phyloP scores from a whole-genome alignment of 1,140 invertebrate species.

The Diabrotica undecimpunctata region DNA sequence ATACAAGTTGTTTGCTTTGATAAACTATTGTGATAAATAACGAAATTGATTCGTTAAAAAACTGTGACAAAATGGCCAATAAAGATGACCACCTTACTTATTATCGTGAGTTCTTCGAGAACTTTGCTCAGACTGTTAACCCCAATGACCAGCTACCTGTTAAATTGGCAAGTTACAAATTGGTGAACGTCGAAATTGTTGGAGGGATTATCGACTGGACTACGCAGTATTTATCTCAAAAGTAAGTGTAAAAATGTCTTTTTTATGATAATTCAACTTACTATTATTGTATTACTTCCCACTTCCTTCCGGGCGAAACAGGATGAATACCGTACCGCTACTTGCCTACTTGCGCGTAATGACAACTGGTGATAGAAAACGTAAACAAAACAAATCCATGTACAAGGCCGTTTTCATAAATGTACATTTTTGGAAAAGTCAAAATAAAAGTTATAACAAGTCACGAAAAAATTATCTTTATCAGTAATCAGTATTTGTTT shows the following conservation, averaged over 20 bases:
- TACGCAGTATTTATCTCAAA: slow-evolving; percentile 71
- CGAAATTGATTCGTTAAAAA: background rate
- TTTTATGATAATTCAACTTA: background rate
- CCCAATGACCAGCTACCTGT: slow-evolving; percentile 71
- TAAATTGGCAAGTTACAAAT: slow-evolving; percentile 63
- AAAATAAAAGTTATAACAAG: too few species aligned
- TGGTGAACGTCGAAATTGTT: slow-evolving; percentile 64
- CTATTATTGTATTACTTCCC: background rate
- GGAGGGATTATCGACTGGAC: slow-evolving; percentile 75
- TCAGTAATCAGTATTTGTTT: too few species aligned
- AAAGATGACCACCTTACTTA: slow-evolving; percentile 64
- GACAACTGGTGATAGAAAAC: slow-evolving; percentile 1
- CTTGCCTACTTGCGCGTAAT: background rate
- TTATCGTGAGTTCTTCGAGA: slow-evolving; percentile 66
- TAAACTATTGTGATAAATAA: slow-evolving; percentile 19
- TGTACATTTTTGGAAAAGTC: background rate
- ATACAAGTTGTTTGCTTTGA: slow-evolving; percentile 11
- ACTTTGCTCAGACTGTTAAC: slow-evolving; percentile 63
- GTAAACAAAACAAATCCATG: background rate
- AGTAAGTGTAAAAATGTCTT: slow-evolving; percentile 56
- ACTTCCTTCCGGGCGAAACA: background rate
- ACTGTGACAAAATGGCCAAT: slow-evolving; percentile 40
- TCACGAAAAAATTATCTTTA: too few species aligned
- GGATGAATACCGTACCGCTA: background rate
- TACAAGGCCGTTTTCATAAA: background rate